A percentile compares a stretch with the other conserved stretches of the same genome.
Conservation (phyloP, 1,140 invertebrate species). For the Laodelphax striatellus region DNA sequence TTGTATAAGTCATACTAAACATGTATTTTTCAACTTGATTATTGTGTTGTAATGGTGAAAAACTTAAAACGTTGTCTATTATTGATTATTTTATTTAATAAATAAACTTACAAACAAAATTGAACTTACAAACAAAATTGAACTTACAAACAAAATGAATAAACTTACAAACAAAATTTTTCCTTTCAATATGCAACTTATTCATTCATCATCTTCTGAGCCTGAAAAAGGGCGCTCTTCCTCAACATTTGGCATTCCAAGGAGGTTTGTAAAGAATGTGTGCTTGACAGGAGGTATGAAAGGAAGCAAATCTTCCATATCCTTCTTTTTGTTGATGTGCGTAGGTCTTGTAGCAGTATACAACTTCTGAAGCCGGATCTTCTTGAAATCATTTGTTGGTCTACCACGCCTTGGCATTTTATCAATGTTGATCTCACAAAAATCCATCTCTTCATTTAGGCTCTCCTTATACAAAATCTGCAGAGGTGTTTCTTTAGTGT, state of each 20-base stretch:
- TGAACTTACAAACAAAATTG: too few relatives aligned
- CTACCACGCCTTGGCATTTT: constrained; percentile 4
- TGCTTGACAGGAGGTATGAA: constrained; percentile 19
- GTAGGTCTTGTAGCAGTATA: constrained; percentile 11
- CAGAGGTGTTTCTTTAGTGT: not conserved
- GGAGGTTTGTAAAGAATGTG: constrained; percentile 16
- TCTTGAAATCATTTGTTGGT: constrained; percentile 16
- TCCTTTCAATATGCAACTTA: constrained; percentile 4
- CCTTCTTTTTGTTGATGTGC: constrained; percentile 12
- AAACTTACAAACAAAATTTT: too few relatives aligned
- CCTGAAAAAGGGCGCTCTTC: constrained; percentile 4
- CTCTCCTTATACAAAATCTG: too few relatives aligned
- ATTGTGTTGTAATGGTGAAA: too few relatives aligned
- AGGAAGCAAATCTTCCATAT: constrained; percentile 13
- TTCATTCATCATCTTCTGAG: constrained; percentile 7
- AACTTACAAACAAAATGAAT: too few relatives aligned
- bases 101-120: too few relatives aligned
- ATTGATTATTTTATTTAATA: too few relatives aligned
- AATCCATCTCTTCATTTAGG: not conserved
- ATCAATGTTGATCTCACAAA: not conserved
- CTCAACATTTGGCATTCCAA: constrained; percentile 2
- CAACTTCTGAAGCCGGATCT: not conserved
- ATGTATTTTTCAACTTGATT: not conserved
- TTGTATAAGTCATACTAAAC: constrained; percentile 4
- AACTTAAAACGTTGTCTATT: too few relatives aligned